Conservation (phyloP, 2,888 invertebrate species). For the Pammene fasciana region DNA sequence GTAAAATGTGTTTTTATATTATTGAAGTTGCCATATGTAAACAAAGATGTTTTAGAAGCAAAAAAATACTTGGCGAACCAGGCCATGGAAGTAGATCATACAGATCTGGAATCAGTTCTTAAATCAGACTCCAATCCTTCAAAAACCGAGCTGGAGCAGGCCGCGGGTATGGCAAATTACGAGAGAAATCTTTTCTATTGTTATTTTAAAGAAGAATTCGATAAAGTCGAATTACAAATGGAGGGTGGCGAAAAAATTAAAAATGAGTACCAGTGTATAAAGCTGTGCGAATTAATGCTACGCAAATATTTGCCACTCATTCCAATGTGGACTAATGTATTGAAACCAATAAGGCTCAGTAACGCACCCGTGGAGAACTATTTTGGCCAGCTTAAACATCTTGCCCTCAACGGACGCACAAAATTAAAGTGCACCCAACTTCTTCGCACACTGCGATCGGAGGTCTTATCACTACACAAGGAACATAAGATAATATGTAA, state of each 20-base stretch:
- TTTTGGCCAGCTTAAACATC: conserved; percentile 4
- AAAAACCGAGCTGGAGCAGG: not conserved
- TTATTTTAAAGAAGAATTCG: not conserved
- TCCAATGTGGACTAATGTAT: conserved; percentile 8
- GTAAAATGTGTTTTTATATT: not conserved
- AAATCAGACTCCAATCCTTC: not conserved
- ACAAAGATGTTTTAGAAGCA: not conserved
- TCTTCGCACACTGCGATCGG: not conserved
- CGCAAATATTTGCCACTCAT: not conserved
- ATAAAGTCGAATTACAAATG: not conserved
- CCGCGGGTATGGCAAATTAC: not conserved
- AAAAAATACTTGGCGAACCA: not conserved
- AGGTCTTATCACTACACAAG: not conserved
- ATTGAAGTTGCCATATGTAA: not conserved
- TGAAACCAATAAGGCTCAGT: not conserved
- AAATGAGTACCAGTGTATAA: not conserved
- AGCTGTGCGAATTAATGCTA: not conserved
- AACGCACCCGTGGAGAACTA: conserved; percentile 13
- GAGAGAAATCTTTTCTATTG: conserved; percentile 3
- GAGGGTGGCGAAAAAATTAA: not conserved
- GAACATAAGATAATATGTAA: not conserved
- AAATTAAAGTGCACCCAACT: conserved; percentile 7
- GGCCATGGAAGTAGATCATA: not conserved
- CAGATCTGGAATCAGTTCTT: not conserved
- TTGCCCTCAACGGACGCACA: not conserved